phyloP scores from a whole-genome alignment of 2,888 invertebrate species.

The Megaustenia siamemsis region DNA sequence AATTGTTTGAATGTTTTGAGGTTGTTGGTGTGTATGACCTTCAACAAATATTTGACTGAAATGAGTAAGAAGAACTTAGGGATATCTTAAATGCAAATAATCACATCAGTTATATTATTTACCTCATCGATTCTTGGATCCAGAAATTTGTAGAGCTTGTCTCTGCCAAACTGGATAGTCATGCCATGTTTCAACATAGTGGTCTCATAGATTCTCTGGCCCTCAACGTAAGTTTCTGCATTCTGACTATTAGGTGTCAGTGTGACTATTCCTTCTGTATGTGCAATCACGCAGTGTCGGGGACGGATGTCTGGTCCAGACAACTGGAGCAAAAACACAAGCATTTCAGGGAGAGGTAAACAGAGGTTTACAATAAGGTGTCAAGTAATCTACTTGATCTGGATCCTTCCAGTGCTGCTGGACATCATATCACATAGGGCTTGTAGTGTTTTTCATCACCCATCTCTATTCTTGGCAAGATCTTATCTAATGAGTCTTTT shows the following conservation, averaged over 20 bases:
- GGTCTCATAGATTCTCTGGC: conserved; percentile 93
- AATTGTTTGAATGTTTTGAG: too few species aligned
- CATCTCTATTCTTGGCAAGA: too few species aligned
- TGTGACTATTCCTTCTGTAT: conserved; percentile 93
- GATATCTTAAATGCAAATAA: too few species aligned
- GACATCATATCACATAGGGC: too few species aligned
- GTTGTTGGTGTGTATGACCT: too few species aligned
- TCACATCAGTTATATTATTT: too few species aligned
- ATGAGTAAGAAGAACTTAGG: neutral
- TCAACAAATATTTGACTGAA: too few species aligned
- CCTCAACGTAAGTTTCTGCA: conserved; percentile 96
- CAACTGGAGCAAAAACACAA: conserved; percentile 71
- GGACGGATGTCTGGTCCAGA: conserved; percentile 95
- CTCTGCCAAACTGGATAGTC: conserved; percentile 82
- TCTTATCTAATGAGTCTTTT: too few species aligned
- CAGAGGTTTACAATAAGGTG: too few species aligned
- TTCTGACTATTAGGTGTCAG: conserved; percentile 95
- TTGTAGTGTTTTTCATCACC: too few species aligned
- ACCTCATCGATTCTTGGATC: conserved; percentile 79
- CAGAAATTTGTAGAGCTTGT: conserved; percentile 82
- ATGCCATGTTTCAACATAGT: conserved; percentile 88
- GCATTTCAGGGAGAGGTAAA: neutral
- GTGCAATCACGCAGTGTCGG: conserved; percentile 95
- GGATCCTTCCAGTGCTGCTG: too few species aligned
- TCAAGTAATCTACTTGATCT: too few species aligned